Percentiles rank a stretch among this genome's conserved stretches.
Conservation (phyloP, 2,888 invertebrate genomes). For the Acrocera orbiculus region DNA sequence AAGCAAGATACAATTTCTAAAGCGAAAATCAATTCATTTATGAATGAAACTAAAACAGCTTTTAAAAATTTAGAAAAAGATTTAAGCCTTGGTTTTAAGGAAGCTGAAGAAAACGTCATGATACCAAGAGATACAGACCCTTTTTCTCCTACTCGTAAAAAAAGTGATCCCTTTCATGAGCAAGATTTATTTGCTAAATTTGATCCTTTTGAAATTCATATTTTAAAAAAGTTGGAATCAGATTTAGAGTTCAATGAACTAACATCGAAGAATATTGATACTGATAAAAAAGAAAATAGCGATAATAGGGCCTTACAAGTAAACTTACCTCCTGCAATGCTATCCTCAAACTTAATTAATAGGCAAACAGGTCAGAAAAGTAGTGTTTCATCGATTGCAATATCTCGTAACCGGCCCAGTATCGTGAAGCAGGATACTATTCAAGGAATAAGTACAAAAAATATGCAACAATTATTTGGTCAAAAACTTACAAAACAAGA, state of each 20-base stretch:
- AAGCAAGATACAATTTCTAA: slow-evolving; percentile 6
- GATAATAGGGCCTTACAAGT: slow-evolving; percentile 50
- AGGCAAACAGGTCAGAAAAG: no score
- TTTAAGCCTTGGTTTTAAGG: slow-evolving; percentile 20
- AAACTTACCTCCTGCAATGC: slow-evolving; percentile 40
- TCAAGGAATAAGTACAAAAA: slow-evolving; percentile 30
- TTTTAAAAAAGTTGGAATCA: no score
- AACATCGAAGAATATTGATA: slow-evolving; percentile 9
- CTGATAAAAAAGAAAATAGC: slow-evolving; percentile 19
- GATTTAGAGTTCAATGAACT: slow-evolving; percentile 15
- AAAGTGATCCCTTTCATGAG: slow-evolving; percentile 50
- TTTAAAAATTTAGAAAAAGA: slow-evolving; percentile 6
- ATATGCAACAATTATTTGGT: slow-evolving; percentile 32
- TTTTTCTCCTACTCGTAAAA: slow-evolving; percentile 30
- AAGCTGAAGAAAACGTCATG: slow-evolving; percentile 28
- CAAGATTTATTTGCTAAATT: slow-evolving; percentile 30
- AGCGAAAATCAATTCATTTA: slow-evolving; percentile 13
- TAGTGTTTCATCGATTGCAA: slow-evolving; percentile 18
- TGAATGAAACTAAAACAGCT: slow-evolving; percentile 7
- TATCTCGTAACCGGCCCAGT: slow-evolving; percentile 16
- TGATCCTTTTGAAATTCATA: slow-evolving; percentile 30
- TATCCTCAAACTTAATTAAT: slow-evolving; percentile 13
- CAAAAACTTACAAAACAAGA: slow-evolving; percentile 31
- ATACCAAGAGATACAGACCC: slow-evolving; percentile 30
- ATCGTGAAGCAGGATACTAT: slow-evolving; percentile 30